A percentile compares a stretch with the other conserved stretches of the same genome.
phyloP scores from a whole-genome alignment of 2,797 vertebrate genomes.

The Poeciliopsis turneri region DNA sequence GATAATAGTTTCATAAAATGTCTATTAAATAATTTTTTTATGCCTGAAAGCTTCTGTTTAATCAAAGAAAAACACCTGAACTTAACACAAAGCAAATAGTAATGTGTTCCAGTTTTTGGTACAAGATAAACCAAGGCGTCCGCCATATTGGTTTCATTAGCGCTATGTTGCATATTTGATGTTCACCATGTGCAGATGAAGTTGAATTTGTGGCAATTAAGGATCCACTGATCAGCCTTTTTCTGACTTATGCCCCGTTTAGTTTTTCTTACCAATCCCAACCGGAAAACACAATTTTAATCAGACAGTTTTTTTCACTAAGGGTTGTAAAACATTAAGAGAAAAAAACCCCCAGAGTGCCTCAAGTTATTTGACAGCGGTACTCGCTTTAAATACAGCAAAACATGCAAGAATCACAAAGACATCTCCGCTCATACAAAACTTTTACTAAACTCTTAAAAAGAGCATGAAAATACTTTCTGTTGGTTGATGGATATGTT shows the following conservation, averaged over 20 bases:
- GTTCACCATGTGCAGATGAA: background rate
- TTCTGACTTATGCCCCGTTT: background rate
- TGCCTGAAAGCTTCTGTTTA: background rate
- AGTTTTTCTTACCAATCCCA: background rate
- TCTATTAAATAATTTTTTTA: background rate
- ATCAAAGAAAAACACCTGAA: background rate
- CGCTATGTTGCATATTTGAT: background rate
- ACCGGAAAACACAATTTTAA: background rate
- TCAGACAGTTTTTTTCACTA: background rate
- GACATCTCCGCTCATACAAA: background rate
- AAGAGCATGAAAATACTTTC: background rate
- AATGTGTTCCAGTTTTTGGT: background rate
- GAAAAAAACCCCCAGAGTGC: background rate
- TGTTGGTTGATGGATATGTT: background rate
- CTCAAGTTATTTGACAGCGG: background rate
- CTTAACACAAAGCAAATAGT: background rate
- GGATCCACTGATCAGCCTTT: background rate
- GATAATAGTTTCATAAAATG: background rate
- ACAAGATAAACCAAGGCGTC: background rate
- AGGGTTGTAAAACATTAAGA: background rate
- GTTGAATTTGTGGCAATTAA: background rate
- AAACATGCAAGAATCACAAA: background rate
- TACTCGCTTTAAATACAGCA: background rate
- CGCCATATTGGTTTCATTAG: background rate
- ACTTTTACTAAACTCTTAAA: background rate